Percentiles rank a stretch among this genome's conserved stretches.
These are phyloP conservation scores for Sceloporus undulatus DNA, from an alignment of 2,113 vertebrate species.

Conservation along the genomic window DNA sequence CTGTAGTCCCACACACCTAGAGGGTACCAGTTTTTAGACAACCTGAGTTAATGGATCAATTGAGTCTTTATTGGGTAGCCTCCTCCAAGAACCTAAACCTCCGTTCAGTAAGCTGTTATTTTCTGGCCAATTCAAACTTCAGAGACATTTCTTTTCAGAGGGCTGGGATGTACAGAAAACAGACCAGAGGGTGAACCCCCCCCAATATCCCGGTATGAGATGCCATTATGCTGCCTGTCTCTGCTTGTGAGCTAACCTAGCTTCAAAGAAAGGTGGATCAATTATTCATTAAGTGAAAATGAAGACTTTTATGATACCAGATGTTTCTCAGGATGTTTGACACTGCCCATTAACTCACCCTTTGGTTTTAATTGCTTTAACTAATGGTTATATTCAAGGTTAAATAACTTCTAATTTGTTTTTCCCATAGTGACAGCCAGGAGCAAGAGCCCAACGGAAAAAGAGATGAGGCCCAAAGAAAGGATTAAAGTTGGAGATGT, in stretches of 20 bases:
- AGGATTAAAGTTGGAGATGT: background rate
- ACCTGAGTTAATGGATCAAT: background rate
- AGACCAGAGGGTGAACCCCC: background rate
- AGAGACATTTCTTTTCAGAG: background rate
- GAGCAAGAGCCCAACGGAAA: constrained; percentile 31
- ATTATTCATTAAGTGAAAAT: constrained; percentile 76
- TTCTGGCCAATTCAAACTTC: background rate
- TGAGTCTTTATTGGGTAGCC: background rate
- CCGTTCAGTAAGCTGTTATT: background rate
- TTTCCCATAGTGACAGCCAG: background rate
- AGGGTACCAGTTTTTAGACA: background rate
- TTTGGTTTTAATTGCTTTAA: constrained; percentile 78
- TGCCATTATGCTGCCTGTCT: background rate
- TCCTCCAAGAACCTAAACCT: background rate
- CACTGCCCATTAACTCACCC: constrained; percentile 78
- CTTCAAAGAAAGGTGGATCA: constrained; percentile 59
- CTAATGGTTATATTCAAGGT: constrained; percentile 76
- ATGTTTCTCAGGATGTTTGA: constrained; percentile 77
- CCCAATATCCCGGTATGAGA: background rate
- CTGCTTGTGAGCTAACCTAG: constrained; percentile 18
- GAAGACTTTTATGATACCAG: constrained; percentile 73
- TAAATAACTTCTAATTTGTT: constrained; percentile 72
- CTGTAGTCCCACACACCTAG: background rate
- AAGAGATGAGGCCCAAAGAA: background rate
- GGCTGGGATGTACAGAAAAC: background rate